Evolutionary conservation across 2,888 invertebrate species (phyloP).

Genomic region (Dyspetes luteomarginatus): DNA sequence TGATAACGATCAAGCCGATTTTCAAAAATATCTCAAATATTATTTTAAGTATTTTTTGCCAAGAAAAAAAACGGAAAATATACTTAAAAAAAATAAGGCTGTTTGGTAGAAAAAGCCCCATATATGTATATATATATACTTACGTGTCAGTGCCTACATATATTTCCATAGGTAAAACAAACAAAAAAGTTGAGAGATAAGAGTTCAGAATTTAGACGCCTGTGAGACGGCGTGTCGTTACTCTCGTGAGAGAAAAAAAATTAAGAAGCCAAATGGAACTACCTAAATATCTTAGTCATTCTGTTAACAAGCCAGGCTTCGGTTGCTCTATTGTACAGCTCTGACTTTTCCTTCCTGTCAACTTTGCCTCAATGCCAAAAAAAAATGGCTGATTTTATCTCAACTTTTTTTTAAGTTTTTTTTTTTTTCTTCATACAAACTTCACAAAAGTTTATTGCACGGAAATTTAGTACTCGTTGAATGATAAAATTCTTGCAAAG

Average conservation of each 20-base stretch:
- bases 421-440: neutral
- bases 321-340: neutral
- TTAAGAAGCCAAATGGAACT: neutral
- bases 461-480: neutral
- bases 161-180: neutral
- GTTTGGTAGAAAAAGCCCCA: too few relatives aligned
- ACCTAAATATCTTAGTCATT: constrained; percentile 26
- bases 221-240: neutral
- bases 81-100: too few relatives aligned
- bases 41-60: too few relatives aligned
- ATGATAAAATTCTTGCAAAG: constrained; percentile 12
- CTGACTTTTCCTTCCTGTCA: neutral
- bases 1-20: too few relatives aligned
- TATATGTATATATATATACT: too few relatives aligned
- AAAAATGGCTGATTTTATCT: too few relatives aligned
- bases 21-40: too few relatives aligned
- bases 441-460: constrained; percentile 9
- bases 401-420: neutral
- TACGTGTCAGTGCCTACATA: neutral
- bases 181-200: constrained; percentile 25
- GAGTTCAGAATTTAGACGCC: constrained; percentile 21
- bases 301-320: constrained; percentile 12
- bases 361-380: neutral
- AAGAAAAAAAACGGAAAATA: too few relatives aligned
- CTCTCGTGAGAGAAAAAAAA: neutral